Evolutionary conservation across 2,797 vertebrate genomes (phyloP).

Genomic region (Emys orbicularis): DNA sequence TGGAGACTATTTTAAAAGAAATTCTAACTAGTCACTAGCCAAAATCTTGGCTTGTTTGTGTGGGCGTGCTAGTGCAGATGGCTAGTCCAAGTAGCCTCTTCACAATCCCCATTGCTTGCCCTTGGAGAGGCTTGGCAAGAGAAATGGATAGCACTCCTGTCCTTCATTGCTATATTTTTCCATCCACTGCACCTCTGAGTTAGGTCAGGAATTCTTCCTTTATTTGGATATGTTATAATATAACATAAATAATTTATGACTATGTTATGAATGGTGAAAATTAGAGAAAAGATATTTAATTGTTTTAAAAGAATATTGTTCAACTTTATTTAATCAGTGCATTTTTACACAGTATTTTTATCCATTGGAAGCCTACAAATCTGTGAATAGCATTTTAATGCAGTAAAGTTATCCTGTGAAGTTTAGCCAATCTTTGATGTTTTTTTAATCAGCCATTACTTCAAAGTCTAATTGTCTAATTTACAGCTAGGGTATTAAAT

Average conservation of each 20-base stretch:
- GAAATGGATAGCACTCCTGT: neutral
- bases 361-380: neutral
- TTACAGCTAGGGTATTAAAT: neutral
- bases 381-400: neutral
- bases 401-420: neutral
- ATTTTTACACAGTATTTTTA: neutral
- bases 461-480: neutral
- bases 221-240: neutral
- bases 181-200: neutral
- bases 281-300: neutral
- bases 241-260: neutral
- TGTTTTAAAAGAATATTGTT: neutral
- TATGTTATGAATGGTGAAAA: neutral
- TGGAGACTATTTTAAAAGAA: neutral
- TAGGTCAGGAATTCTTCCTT: neutral
- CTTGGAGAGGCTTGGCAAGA: neutral
- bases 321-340: neutral
- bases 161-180: neutral
- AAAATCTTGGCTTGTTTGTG: neutral
- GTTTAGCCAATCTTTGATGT: neutral
- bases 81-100: neutral
- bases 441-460: neutral
- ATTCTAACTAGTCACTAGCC: neutral
- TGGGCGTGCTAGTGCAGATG: neutral
- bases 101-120: neutral